phyloP scores from a whole-genome alignment of 2,797 vertebrate species.

The Ctenochaetus hawaiiensis region DNA sequence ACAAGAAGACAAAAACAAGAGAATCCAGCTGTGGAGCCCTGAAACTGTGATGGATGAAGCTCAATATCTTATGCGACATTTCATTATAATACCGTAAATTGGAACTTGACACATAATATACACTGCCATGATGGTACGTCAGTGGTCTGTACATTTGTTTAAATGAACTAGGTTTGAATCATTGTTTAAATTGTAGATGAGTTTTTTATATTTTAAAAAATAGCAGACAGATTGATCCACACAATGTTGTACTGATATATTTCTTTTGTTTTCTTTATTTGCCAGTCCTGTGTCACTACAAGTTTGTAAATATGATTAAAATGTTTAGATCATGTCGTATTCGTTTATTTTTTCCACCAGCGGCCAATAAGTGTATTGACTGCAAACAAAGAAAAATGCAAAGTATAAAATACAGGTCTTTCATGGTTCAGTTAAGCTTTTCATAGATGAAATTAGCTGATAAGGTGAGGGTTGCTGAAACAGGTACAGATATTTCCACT shows the following conservation, averaged over 20 bases:
- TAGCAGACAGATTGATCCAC: conserved; percentile 47
- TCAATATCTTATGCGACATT: conserved; percentile 38
- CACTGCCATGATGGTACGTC: conserved; percentile 74
- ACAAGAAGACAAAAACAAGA: conserved; percentile 17
- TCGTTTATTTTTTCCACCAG: too few relatives aligned
- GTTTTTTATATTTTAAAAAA: conserved; percentile 55
- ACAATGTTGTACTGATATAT: conserved; percentile 42
- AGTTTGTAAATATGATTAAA: conserved; percentile 84
- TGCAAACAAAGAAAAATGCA: background rate
- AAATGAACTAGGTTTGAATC: conserved; percentile 61
- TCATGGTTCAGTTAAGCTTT: background rate
- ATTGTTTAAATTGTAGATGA: conserved; percentile 83
- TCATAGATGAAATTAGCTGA: background rate
- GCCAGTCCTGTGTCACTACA: conserved; percentile 54
- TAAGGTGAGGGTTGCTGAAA: conserved; percentile 6
- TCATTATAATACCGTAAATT: conserved; percentile 61
- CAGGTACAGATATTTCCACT: conserved; percentile 50
- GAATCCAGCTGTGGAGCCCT: conserved; percentile 47
- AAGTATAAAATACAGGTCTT: background rate
- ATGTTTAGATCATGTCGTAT: conserved; percentile 52
- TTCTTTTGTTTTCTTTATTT: conserved; percentile 54
- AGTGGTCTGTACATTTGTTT: conserved; percentile 77
- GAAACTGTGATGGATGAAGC: conserved; percentile 50
- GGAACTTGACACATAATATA: conserved; percentile 55
- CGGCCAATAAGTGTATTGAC: background rate